Conservation (phyloP, 2,888 invertebrate genomes). For the Amiota communis region DNA sequence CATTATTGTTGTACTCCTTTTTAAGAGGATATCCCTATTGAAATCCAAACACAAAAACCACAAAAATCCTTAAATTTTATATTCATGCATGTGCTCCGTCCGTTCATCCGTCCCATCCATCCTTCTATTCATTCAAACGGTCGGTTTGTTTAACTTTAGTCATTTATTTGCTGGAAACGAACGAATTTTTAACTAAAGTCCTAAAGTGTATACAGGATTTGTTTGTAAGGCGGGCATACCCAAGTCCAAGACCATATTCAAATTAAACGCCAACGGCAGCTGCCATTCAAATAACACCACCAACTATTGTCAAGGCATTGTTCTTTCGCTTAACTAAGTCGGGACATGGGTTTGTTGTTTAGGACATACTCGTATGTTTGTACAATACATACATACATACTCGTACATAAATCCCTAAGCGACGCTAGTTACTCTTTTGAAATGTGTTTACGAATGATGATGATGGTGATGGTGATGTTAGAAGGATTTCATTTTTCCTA, state of each 20-base stretch:
- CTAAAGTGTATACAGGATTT: not conserved
- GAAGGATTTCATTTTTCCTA: not conserved
- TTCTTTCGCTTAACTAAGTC: not conserved
- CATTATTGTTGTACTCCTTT: too few species aligned
- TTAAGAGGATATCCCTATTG: too few species aligned
- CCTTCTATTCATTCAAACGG: not conserved
- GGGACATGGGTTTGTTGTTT: not conserved
- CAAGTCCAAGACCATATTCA: not conserved
- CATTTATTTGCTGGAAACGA: not conserved
- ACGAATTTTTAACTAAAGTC: not conserved
- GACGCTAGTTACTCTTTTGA: conserved; percentile 5
- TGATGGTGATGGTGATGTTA: not conserved
- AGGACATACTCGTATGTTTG: not conserved
- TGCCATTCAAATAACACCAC: not conserved
- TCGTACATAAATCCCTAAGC: not conserved
- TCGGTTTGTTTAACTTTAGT: not conserved
- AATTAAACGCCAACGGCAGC: conserved; percentile 5
- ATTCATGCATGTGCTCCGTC: too few species aligned
- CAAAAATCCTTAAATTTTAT: too few species aligned
- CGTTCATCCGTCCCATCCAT: too few species aligned
- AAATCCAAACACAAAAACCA: too few species aligned
- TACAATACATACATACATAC: too few species aligned
- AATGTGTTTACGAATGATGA: not conserved
- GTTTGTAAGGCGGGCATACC: not conserved
- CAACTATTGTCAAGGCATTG: conserved; percentile 5